Conservation (phyloP, 2,888 invertebrate genomes). For the Terebella lapidaria region DNA sequence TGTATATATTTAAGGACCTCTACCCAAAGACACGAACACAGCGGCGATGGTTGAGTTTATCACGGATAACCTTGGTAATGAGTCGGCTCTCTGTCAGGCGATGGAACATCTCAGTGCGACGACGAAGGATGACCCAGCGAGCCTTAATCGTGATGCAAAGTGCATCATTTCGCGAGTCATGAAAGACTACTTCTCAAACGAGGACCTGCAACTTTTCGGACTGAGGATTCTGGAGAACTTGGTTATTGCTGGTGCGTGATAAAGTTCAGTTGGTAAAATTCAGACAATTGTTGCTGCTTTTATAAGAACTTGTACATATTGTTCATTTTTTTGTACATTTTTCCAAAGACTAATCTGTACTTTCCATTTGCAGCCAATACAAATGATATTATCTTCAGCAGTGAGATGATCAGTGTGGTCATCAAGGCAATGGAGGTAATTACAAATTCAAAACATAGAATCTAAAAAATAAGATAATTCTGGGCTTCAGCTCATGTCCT, state of each 20-base stretch:
- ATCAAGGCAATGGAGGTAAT: slow-evolving; percentile 41
- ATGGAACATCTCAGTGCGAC: slow-evolving; percentile 36
- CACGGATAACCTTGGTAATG: slow-evolving; percentile 35
- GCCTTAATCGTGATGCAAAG: slow-evolving; percentile 28
- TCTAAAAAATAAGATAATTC: neutral
- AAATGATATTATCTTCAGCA: slow-evolving; percentile 38
- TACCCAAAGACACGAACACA: slow-evolving; percentile 34
- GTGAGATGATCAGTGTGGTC: slow-evolving; percentile 36
- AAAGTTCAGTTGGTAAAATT: no score
- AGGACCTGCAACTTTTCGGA: slow-evolving; percentile 36
- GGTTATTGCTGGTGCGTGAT: slow-evolving; percentile 37
- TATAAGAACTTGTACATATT: no score
- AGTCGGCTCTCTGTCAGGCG: slow-evolving; percentile 36
- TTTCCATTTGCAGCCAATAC: no score
- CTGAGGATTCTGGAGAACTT: slow-evolving; percentile 38
- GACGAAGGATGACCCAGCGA: slow-evolving; percentile 24
- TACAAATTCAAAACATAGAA: slow-evolving; percentile 1
- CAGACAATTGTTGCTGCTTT: no score
- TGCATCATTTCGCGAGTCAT: slow-evolving; percentile 40
- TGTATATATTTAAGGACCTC: no score
- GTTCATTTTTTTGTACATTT: no score
- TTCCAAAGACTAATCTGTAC: no score
- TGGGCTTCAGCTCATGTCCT: no score
- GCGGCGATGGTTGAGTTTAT: slow-evolving; percentile 37
- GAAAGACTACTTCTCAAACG: slow-evolving; percentile 38